Evolutionary conservation across 2,888 invertebrate species (phyloP).

Genomic region (Stenodema calcarata): DNA sequence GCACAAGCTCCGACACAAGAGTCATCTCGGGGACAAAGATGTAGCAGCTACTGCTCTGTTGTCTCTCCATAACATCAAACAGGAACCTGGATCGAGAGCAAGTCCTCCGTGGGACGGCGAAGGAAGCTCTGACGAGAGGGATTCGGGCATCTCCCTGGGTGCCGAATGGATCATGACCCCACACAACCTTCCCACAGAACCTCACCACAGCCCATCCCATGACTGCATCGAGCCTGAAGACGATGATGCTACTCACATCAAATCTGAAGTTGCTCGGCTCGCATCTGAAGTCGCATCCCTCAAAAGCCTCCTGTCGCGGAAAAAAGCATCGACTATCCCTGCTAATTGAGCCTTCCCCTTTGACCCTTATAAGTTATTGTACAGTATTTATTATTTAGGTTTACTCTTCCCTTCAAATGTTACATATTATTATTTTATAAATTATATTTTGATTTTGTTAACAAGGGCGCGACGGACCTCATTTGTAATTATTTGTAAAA

Average conservation of each 20-base stretch:
- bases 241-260: conserved; percentile 68
- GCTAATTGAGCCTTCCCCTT: conserved; percentile 43
- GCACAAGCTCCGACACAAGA: conserved; percentile 89
- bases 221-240: conserved; percentile 55
- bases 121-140: conserved; percentile 87
- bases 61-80: conserved; percentile 65
- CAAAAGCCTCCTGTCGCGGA: conserved; percentile 63
- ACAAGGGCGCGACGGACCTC: background rate
- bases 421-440: background rate
- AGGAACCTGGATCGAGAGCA: conserved; percentile 79
- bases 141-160: conserved; percentile 86
- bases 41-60: conserved; percentile 77
- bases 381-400: conserved; percentile 42
- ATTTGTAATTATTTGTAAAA: background rate
- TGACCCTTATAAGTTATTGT: background rate
- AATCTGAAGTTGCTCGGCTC: conserved; percentile 84
- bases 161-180: conserved; percentile 67
- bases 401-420: background rate
- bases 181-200: conserved; percentile 59
- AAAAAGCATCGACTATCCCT: conserved; percentile 50
- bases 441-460: background rate
- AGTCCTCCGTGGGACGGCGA: conserved; percentile 88
- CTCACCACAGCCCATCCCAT: conserved; percentile 51
- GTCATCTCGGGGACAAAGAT: conserved; percentile 87
- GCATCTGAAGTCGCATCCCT: conserved; percentile 91